These are phyloP conservation scores for Idaea straminata DNA, from an alignment of 2,888 invertebrate genomes.

Conservation along the genomic window DNA sequence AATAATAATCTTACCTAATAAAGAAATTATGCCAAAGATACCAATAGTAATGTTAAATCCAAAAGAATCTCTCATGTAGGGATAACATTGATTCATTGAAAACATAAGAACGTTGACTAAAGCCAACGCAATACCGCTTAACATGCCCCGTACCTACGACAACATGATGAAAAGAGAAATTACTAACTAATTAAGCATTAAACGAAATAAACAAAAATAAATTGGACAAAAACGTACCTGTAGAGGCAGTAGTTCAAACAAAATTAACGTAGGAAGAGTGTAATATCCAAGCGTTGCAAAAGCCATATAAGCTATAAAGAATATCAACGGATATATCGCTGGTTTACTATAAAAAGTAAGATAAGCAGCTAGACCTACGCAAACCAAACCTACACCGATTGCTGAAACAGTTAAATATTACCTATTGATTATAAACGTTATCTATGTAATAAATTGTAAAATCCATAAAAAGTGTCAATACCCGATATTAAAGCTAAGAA, in stretches of 20 bases:
- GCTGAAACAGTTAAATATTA: conserved; percentile 37
- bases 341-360: conserved; percentile 22
- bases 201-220: conserved; percentile 27
- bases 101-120: conserved; percentile 43
- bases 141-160: conserved; percentile 77
- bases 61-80: conserved; percentile 31
- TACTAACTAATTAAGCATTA: background rate
- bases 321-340: conserved; percentile 38
- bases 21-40: conserved; percentile 39
- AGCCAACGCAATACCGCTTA: conserved; percentile 80
- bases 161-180: background rate
- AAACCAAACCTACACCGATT: conserved; percentile 40
- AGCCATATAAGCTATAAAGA: conserved; percentile 38
- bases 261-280: conserved; percentile 49
- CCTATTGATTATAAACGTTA: background rate
- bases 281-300: conserved; percentile 54
- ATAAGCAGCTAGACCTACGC: conserved; percentile 33
- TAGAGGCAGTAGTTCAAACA: conserved; percentile 57
- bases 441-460: background rate
- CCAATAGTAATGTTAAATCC: conserved; percentile 38
- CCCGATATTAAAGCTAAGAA: conserved; percentile 50
- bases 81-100: conserved; percentile 36
- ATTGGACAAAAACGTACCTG: conserved; percentile 43
- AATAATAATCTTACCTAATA: conserved; percentile 39
- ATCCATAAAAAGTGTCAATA: conserved; percentile 19